Conservation (phyloP, 2,888 invertebrate species). For the Megalurothrips usitatus region DNA sequence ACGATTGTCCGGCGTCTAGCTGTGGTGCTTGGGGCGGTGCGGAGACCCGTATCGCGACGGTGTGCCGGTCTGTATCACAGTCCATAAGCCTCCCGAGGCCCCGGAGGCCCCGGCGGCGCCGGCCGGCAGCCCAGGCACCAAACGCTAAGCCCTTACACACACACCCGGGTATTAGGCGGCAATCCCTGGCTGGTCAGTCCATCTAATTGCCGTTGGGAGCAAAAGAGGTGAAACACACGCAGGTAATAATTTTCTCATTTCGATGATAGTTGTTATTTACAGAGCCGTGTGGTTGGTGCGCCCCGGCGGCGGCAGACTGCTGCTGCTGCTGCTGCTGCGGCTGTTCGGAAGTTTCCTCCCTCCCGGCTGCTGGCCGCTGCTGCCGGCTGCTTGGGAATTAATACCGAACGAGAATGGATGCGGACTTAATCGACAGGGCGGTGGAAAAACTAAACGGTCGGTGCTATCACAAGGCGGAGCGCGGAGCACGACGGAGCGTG, state of each 20-base stretch:
- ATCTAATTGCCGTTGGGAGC: slow-evolving; percentile 18
- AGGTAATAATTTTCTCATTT: slow-evolving; percentile 27
- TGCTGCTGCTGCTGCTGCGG: neutral
- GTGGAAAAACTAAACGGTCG: neutral
- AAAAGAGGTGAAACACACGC: slow-evolving; percentile 24
- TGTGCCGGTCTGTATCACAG: no score
- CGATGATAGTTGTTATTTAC: slow-evolving; percentile 26
- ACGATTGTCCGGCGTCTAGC: no score
- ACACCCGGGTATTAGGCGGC: neutral
- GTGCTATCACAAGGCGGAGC: neutral
- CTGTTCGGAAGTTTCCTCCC: neutral
- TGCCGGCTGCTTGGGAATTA: neutral
- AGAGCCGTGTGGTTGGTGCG: neutral
- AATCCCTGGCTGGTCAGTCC: neutral
- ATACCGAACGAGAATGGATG: neutral
- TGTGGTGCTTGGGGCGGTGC: no score
- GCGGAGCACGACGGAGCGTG: neutral
- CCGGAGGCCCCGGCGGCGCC: neutral
- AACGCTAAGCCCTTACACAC: neutral
- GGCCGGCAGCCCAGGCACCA: neutral
- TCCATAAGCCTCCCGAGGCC: no score
- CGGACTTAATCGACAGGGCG: slow-evolving; percentile 20
- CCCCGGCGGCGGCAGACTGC: no score
- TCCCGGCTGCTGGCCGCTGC: neutral
- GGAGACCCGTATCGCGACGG: no score